Conservation (phyloP, 2,113 vertebrate species). For the Brachyhypopomus occidentalis region DNA sequence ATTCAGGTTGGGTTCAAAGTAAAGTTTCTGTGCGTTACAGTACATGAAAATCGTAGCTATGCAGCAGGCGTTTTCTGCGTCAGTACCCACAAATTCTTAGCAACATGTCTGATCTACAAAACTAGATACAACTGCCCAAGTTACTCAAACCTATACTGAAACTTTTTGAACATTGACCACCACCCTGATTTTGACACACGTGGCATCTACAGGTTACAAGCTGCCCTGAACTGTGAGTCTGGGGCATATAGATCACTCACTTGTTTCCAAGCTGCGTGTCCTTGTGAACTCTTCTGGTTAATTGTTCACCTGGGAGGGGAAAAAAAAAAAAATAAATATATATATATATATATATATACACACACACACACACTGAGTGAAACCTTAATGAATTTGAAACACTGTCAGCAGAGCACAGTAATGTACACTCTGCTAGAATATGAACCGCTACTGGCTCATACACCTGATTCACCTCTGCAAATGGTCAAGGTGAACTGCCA, state of each 20-base stretch:
- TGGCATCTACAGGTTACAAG: constrained; percentile 8
- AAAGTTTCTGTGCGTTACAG: constrained; percentile 10
- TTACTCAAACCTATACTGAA: constrained; percentile 1
- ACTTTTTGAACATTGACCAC: constrained; percentile 10
- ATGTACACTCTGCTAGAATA: not conserved
- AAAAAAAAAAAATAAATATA: constrained; percentile 18
- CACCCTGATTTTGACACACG: not conserved
- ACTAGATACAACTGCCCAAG: constrained; percentile 8
- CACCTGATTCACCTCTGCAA: constrained; percentile 19
- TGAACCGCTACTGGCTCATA: constrained; percentile 15
- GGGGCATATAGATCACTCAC: constrained; percentile 60
- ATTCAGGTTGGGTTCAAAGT: constrained; percentile 12
- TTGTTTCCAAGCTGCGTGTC: constrained; percentile 57
- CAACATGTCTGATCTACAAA: constrained; percentile 55
- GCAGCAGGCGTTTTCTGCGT: constrained; percentile 53
- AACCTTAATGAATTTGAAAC: constrained; percentile 40
- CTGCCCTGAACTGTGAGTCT: constrained; percentile 27
- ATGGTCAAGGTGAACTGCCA: not conserved
- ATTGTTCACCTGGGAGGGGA: constrained; percentile 62
- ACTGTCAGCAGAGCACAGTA: not conserved
- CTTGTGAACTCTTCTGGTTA: constrained; percentile 48
- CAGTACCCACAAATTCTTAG: constrained; percentile 66
- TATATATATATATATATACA: no score
- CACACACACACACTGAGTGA: constrained; percentile 4
- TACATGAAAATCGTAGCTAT: constrained; percentile 32